A percentile compares a stretch with the other conserved stretches of the same genome.
Conservation (phyloP, 2,888 invertebrate genomes). For the Tenthredo distinguenda region DNA sequence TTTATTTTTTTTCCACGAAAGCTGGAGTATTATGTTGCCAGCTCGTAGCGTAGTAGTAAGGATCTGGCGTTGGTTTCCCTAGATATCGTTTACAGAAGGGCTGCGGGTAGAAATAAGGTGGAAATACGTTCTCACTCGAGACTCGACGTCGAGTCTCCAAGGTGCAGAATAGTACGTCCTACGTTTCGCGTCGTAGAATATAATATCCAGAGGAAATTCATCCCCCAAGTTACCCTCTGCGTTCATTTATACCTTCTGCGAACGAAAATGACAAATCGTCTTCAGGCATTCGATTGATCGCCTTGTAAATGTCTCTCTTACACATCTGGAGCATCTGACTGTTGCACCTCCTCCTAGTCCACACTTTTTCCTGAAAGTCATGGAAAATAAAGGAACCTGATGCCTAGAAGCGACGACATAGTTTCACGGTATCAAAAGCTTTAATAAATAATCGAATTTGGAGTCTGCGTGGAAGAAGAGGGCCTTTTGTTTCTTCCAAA, state of each 20-base stretch:
- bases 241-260: neutral
- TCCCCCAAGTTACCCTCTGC: neutral
- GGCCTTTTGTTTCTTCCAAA: neutral
- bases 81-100: conserved; percentile 42
- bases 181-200: neutral
- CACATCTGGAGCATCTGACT: neutral
- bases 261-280: neutral
- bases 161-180: conserved; percentile 9
- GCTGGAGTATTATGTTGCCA: conserved; percentile 33
- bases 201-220: neutral
- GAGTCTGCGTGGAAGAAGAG: neutral
- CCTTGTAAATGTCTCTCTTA: no score
- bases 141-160: conserved; percentile 24
- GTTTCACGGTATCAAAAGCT: neutral
- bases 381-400: neutral
- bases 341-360: no score
- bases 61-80: neutral
- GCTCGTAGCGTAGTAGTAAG: neutral
- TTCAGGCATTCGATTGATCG: no score
- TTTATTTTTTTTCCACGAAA: conserved; percentile 3
- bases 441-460: neutral
- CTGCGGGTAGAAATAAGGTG: neutral
- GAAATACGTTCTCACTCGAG: conserved; percentile 18
- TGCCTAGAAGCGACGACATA: neutral
- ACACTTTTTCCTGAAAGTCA: neutral